phyloP scores from a whole-genome alignment of 1,140 invertebrate genomes.

The Sitobion miscanthi region DNA sequence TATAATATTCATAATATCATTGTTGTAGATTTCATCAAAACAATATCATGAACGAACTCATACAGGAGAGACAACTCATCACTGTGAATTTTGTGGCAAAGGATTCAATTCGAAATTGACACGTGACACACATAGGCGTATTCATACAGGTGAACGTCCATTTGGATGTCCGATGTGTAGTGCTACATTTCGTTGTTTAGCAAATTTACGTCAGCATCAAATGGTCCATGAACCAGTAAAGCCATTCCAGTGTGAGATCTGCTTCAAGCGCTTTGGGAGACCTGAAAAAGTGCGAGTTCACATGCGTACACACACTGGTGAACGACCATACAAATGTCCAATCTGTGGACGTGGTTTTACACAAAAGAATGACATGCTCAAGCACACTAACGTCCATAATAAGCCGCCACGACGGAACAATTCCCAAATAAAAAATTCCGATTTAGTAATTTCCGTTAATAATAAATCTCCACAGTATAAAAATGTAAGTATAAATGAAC shows the following conservation, averaged over 20 bases:
- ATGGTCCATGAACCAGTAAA: slow-evolving; percentile 49
- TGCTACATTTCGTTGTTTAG: slow-evolving; percentile 51
- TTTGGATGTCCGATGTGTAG: slow-evolving; percentile 55
- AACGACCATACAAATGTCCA: slow-evolving; percentile 76
- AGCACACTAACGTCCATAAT: slow-evolving; percentile 63
- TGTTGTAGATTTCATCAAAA: slow-evolving; percentile 67
- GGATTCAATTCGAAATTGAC: slow-evolving; percentile 60
- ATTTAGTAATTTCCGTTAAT: slow-evolving; percentile 6
- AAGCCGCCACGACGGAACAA: slow-evolving; percentile 6
- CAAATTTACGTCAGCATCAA: slow-evolving; percentile 52
- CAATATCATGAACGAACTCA: slow-evolving; percentile 65
- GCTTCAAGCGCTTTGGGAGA: slow-evolving; percentile 60
- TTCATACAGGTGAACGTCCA: slow-evolving; percentile 56
- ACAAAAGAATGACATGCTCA: slow-evolving; percentile 63
- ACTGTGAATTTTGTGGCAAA: slow-evolving; percentile 63
- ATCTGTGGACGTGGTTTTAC: slow-evolving; percentile 68
- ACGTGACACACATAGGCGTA: slow-evolving; percentile 50
- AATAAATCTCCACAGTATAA: not conserved
- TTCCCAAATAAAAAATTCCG: slow-evolving; percentile 7
- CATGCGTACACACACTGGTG: slow-evolving; percentile 74
- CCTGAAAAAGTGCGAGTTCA: slow-evolving; percentile 67
- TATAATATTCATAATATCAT: not conserved
- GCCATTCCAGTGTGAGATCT: slow-evolving; percentile 53
- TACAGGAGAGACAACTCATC: slow-evolving; percentile 64
- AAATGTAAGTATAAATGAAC: slow-evolving; percentile 43